Base-by-base conservation (phyloP, 2,113 vertebrate species). In the Atrichornis clamosus region DNA sequence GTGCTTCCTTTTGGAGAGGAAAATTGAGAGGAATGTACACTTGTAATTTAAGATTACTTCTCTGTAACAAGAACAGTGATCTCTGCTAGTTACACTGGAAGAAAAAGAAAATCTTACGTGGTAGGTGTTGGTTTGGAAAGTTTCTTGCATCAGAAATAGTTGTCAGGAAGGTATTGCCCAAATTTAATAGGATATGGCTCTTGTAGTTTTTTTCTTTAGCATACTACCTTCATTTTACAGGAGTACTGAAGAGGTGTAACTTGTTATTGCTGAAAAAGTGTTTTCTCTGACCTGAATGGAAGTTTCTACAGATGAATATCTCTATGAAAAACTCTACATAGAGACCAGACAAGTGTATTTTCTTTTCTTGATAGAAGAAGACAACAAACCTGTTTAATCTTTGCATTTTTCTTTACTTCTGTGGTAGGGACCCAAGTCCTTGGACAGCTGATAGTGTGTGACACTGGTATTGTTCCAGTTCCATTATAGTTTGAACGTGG, bases 401-500 rank as follows among this genome's bases (percentile, higher is more conserved):
- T 28, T 63, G 32, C 15, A 4, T 44, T 52, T 52, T 58, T 74
- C 15, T 81, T 80, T 69, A 18, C 23, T 22, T 49, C 30, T 53
- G 6, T 55, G 26, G 28, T 44, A 59, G 80, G 32, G 39, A 74
- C 32, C 3, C 20, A n/a, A 68, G 77, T 50, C 35, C 39, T 81
- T 60, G 63, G 83, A 37, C 49, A 87, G 74, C 65, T 89, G 64
- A 53, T 55, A 42, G 32, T 90, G 50, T 94, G 75, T 85, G 94
- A 75, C 73, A 39, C 20, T 52, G 88, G 62, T 65, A 50, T 86
- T 84, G 55, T 86, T 87, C 85, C 35, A 67, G 75, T 84, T 80
- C 49, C 52, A 37, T 93, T 97, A 93, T 53, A 64, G 94, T 37
- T 53, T 24, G 82, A 84, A 76, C 87, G 95, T 90, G 92, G 85